A percentile compares a stretch with the other conserved stretches of the same genome.
Evolutionary conservation across 1,140 invertebrate genomes (phyloP).

Genomic region (Orchestia grillus): DNA sequence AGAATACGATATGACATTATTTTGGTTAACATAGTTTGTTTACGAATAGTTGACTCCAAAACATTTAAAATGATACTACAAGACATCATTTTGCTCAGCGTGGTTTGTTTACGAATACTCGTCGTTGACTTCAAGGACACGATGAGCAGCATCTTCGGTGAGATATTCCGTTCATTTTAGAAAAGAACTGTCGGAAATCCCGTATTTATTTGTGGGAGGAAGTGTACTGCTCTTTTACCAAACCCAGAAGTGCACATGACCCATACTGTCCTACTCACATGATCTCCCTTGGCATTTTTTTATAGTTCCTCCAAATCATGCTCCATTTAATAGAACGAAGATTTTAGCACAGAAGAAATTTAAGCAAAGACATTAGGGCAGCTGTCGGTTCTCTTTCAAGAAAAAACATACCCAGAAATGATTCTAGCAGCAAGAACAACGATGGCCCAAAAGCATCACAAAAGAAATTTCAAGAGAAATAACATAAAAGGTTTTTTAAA

Average conservation of each 20-base stretch:
- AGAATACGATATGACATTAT: too few relatives aligned
- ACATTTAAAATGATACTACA: too few relatives aligned
- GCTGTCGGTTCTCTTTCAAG: neutral
- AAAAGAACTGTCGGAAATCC: too few relatives aligned
- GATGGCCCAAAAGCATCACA: neutral
- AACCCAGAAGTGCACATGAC: neutral
- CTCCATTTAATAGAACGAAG: neutral
- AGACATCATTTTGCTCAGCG: too few relatives aligned
- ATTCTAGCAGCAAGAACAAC: neutral
- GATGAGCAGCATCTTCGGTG: too few relatives aligned
- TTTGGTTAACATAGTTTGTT: too few relatives aligned
- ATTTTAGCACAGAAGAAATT: neutral
- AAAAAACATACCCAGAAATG: neutral
- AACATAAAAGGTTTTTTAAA: neutral
- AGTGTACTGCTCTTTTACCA: neutral
- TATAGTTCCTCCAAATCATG: neutral
- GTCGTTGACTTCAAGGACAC: too few relatives aligned
- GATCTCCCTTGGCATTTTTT: neutral
- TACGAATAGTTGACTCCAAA: too few relatives aligned
- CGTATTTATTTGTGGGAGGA: too few relatives aligned
- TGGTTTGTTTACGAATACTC: too few relatives aligned
- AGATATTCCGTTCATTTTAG: too few relatives aligned
- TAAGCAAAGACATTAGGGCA: neutral
- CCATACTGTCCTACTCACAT: neutral
- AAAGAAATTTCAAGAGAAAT: neutral